Evolutionary conservation across 2,888 invertebrate species (phyloP), one percentile per base, ranked within the genome.

Genomic region (Acrocyrtus sp.): DNA sequence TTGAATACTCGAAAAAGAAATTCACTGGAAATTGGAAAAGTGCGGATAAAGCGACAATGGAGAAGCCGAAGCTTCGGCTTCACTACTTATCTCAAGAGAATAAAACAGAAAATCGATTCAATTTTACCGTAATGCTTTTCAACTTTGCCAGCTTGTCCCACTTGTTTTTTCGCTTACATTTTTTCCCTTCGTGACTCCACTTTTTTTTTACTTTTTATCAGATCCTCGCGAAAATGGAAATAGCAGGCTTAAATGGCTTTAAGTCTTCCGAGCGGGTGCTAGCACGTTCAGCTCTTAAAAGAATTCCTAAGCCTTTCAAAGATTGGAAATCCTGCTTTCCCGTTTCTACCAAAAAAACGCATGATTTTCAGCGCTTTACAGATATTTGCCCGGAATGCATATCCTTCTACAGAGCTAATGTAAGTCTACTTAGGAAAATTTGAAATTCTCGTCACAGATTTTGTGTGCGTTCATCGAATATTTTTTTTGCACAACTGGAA

Each of bases 91-190:
- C 45, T 60, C 10, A 21, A 50, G 53, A 56, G 34, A 4, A 53
- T 61, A 54, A 24, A 51, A 47, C 24, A 41, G 51, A 58, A 67
- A 67, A 67, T 67, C 67, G 67, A 67, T 67, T 67, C 67, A 58
- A 67, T 67, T 67, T 67, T 67, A 27, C 15, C 51, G 67, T 56
- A 58, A 58, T 41, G 51, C 58, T 67, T 58, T 19, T 27, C 15
- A 41, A 8, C 15, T 51, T 27, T 34, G 19, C 21, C 19, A 19
- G 12, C 10, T 54, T 22, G 3, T 48, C 34, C 12, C 6, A n/a
- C 22, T 3, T 17, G 22, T 60, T 3, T 58, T 26, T 45, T 24
- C 34, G 26, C 4, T 6, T 50, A 4, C 26, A 29, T 43, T 48
- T 60, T 34, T 27, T 3, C 12, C 34, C 12, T 12, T 24, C 57